Conservation (phyloP, 2,888 invertebrate species). For the Cactoblastis cactorum region DNA sequence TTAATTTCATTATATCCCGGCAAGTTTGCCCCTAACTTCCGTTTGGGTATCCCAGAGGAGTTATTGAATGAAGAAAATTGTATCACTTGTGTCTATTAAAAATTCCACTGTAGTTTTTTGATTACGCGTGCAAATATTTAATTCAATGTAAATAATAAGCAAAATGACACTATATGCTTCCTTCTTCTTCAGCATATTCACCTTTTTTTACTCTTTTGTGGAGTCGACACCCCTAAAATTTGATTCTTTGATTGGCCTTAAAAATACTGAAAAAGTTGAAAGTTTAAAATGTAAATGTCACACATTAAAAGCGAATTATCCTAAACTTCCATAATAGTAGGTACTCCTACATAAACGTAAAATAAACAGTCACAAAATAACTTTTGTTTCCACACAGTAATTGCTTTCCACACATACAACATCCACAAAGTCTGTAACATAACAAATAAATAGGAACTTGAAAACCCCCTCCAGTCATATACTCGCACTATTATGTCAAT, state of each 20-base stretch:
- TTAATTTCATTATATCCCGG: conserved; percentile 4
- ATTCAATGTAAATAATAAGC: background rate
- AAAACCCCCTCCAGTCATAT: conserved; percentile 10
- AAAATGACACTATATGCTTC: no score
- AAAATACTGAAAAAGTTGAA: no score
- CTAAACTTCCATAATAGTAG: background rate
- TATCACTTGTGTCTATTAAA: background rate
- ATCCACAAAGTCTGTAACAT: conserved; percentile 4
- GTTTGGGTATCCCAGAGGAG: background rate
- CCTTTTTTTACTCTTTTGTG: no score
- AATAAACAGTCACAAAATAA: background rate
- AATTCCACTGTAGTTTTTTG: no score
- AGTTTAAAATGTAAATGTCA: no score
- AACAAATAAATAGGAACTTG: conserved; percentile 11
- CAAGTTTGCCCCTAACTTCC: conserved; percentile 1
- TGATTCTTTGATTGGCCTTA: no score
- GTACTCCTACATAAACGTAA: background rate
- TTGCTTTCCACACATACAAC: background rate
- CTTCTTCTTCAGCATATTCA: no score
- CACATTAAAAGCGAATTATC: no score
- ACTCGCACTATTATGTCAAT: conserved; percentile 11
- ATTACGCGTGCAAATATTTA: no score
- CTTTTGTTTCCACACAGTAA: background rate
- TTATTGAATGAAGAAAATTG: background rate
- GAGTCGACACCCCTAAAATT: no score